Base-by-base conservation (phyloP, 2,888 invertebrate genomes). In the Xestoiulus laeticollis region DNA sequence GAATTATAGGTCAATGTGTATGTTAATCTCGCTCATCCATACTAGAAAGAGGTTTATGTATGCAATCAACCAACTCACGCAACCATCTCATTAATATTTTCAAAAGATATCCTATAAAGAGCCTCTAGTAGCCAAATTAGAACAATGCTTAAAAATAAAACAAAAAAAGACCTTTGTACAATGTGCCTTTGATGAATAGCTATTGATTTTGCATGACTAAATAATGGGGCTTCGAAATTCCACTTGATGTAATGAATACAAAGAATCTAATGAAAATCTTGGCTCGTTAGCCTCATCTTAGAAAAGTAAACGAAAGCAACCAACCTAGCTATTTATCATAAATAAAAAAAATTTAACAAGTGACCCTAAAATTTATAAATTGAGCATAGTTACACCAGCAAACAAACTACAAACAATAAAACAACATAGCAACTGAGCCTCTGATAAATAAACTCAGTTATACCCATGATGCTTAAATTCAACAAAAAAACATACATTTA, bases 11-110 rank as follows among this genome's bases (percentile, higher is more conserved):
- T 78, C 78, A 78, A 78, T 78, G 78, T 14, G 26, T 30, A 78
- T 78, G 22, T 78, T 78, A 78, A 78, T 78, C 78, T 78, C 78
- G 78, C 78, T 78, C 78, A 78, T 78, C 78, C 78, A 78, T 78
- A 78, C 30, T 78, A 3, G 59, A 68, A 68, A 78, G 78, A 78
- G 78, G 78, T 78, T 78, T 78, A 30, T 14, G 78, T 78, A 68
- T 68, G 59, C 59, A 68, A 68, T 68, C 59, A 68, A 68, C 59
- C 26, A 22, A 68, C 59, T 68, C 59, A 68, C 59, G 78, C 78
- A 78, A 78, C 78, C 78, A 30, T 78, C 78, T 78, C 78, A 78
- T 78, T 78, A 78, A 78, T 78, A 78, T 78, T 78, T 78, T 12
- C 12, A 12, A 12, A 30, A 30, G 30, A 30, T 30, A 30, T 10